phyloP scores from a whole-genome alignment of 2,113 vertebrate species.

The Thryonomys swinderianus region DNA sequence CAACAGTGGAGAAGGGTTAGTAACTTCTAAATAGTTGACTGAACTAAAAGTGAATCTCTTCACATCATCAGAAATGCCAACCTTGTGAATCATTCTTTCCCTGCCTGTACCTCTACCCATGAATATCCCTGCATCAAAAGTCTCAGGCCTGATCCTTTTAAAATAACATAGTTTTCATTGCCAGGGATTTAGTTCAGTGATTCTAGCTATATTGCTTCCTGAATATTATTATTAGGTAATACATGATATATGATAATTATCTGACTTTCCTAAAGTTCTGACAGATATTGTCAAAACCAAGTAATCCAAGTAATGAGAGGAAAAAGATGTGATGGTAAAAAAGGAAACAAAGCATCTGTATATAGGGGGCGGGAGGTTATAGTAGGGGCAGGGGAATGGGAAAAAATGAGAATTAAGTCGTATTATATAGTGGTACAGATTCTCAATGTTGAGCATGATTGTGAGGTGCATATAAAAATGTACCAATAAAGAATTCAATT shows the following conservation, averaged over 20 bases:
- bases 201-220: constrained; percentile 33
- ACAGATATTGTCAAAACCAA: constrained; percentile 21
- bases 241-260: neutral
- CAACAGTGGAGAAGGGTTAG: too few relatives aligned
- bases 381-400: too few relatives aligned
- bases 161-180: neutral
- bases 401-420: too few relatives aligned
- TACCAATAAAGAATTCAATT: too few relatives aligned
- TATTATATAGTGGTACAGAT: too few relatives aligned
- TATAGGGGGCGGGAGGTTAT: too few relatives aligned
- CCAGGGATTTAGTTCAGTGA: neutral
- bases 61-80: neutral
- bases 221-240: neutral
- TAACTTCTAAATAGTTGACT: neutral
- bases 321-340: too few relatives aligned
- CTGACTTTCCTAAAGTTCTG: neutral
- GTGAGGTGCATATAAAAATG: too few relatives aligned
- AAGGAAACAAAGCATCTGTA: too few relatives aligned
- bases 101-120: fast-evolving
- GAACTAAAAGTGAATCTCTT: constrained; percentile 10
- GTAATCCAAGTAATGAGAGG: too few relatives aligned
- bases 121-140: neutral
- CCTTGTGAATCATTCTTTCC: neutral
- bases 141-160: neutral
- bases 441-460: too few relatives aligned